These are phyloP conservation scores for Mus pahari DNA, from an alignment of 2,113 vertebrate genomes.

Conservation along the genomic window DNA sequence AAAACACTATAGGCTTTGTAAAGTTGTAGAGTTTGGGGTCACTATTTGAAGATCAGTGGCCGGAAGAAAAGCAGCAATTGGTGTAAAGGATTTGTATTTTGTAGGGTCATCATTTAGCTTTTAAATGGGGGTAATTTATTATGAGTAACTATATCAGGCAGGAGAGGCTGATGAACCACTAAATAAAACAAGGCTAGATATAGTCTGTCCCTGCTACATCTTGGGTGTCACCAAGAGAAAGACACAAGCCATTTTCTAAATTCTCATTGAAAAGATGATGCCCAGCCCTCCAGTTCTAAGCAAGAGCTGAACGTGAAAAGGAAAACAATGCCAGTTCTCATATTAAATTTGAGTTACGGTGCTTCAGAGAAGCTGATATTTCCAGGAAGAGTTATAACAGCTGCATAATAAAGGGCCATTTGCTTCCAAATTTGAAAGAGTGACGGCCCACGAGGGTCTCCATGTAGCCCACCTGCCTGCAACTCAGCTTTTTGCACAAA, in stretches of 20 bases:
- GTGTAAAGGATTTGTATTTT: background rate
- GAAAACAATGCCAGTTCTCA: conserved; percentile 72
- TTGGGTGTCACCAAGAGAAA: conserved; percentile 7
- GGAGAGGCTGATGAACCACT: background rate
- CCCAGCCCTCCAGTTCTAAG: conserved; percentile 54
- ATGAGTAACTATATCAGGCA: background rate
- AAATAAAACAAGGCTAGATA: background rate
- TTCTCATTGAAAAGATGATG: conserved; percentile 66
- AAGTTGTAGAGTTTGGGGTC: conserved; percentile 37
- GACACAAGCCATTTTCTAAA: conserved; percentile 43
- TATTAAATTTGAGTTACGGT: conserved; percentile 81
- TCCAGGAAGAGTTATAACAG: conserved; percentile 81
- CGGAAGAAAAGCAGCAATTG: background rate
- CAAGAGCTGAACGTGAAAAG: conserved; percentile 76
- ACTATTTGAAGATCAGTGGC: background rate
- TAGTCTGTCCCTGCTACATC: background rate
- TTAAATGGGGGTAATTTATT: conserved; percentile 37
- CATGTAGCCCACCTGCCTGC: conserved; percentile 67
- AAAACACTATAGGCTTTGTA: background rate
- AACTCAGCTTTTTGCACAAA: conserved; percentile 72
- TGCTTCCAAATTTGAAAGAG: conserved; percentile 73
- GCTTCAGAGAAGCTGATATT: conserved; percentile 79
- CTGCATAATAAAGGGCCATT: conserved; percentile 75
- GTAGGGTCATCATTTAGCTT: conserved; percentile 1
- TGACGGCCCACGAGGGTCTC: conserved; percentile 71